Evolutionary conservation across 2,888 invertebrate species (phyloP).

Genomic region (Yponomeuta cagnagella): DNA sequence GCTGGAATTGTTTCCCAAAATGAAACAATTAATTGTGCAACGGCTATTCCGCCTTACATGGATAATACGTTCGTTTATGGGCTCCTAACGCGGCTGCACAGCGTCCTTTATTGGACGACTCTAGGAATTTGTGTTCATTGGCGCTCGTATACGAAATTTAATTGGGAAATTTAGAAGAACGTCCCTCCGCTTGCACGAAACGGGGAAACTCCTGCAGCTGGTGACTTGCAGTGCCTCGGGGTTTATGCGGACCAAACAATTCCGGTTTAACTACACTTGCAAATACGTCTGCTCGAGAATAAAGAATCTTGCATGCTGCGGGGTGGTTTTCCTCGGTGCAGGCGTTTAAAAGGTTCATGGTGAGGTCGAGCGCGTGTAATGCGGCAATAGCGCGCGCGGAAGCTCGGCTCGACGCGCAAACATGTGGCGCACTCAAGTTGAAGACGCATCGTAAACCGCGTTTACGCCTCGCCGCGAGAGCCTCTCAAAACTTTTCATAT

Average conservation of each 20-base stretch:
- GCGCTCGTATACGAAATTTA: conserved; percentile 72
- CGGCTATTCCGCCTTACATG: conserved; percentile 77
- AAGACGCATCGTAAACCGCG: conserved; percentile 73
- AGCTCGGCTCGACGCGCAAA: conserved; percentile 58
- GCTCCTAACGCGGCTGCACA: conserved; percentile 74
- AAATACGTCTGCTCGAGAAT: conserved; percentile 34
- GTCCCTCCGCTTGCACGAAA: conserved; percentile 54
- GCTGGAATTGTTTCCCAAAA: conserved; percentile 77
- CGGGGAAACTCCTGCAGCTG: conserved; percentile 60
- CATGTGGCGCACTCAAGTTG: conserved; percentile 67
- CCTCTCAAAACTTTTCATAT: conserved; percentile 74
- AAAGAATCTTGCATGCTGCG: conserved; percentile 19
- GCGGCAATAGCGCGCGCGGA: conserved; percentile 57
- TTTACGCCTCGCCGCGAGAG: conserved; percentile 67
- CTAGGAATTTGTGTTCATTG: conserved; percentile 75
- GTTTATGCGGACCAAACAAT: conserved; percentile 41
- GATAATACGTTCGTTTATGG: conserved; percentile 76
- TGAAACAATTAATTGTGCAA: conserved; percentile 77
- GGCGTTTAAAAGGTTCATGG: conserved; percentile 70
- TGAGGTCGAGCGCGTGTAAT: conserved; percentile 69
- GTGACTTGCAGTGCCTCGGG: conserved; percentile 42
- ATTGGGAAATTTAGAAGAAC: conserved; percentile 70
- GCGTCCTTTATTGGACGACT: conserved; percentile 73
- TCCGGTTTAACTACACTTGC: conserved; percentile 39
- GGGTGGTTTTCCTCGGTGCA: conserved; percentile 36